A percentile compares a stretch with the other conserved stretches of the same genome.
Evolutionary conservation across 1,140 invertebrate species (phyloP).

Genomic region (Rhopalosiphum padi): DNA sequence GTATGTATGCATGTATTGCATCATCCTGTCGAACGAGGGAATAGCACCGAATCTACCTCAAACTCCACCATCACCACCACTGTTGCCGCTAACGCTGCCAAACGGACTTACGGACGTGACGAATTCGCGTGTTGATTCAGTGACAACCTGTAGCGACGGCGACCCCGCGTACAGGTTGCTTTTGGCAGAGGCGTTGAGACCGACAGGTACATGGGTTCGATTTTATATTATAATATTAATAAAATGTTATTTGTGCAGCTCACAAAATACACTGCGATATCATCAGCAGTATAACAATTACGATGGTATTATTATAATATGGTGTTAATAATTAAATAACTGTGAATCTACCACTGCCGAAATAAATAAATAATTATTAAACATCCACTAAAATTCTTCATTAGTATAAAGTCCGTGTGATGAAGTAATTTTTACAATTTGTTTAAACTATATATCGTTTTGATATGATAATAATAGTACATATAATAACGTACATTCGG

Average conservation of each 20-base stretch:
- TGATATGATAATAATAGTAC: background rate
- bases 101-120: conserved; percentile 33
- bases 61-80: background rate
- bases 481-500: background rate
- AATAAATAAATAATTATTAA: background rate
- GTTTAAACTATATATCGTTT: too few relatives aligned
- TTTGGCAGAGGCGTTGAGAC: background rate
- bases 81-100: background rate
- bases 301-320: background rate
- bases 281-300: too few relatives aligned
- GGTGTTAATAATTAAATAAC: background rate
- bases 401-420: background rate
- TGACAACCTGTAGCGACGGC: conserved; percentile 10
- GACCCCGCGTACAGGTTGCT: background rate
- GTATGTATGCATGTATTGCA: background rate
- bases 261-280: background rate
- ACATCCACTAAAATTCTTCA: background rate
- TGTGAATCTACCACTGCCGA: background rate
- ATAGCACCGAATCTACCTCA: background rate
- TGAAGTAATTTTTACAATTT: too few relatives aligned
- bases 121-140: conserved; percentile 46
- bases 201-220: background rate
- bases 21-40: background rate
- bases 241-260: background rate
- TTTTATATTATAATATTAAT: background rate